These are phyloP conservation scores for Aphelenchoides fujianensis DNA, from an alignment of 1,140 invertebrate genomes.

Conservation along the genomic window DNA sequence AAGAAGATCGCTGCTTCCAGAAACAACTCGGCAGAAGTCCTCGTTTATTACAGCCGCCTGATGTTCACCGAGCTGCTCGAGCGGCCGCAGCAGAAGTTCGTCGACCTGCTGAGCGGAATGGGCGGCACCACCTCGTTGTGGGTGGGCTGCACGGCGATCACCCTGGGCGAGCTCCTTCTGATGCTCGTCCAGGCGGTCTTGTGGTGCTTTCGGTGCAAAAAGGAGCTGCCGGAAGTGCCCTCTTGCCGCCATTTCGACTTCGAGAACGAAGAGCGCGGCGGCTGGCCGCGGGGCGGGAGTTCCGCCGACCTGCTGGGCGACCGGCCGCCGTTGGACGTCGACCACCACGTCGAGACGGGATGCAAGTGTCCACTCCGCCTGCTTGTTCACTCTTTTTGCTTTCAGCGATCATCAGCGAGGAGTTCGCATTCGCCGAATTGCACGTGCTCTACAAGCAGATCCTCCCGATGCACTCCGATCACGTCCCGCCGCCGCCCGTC, in stretches of 20 bases:
- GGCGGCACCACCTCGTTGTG: slow-evolving; percentile 17
- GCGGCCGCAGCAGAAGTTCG: not conserved
- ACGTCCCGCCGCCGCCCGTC: slow-evolving; percentile 10
- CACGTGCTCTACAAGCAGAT: slow-evolving; percentile 21
- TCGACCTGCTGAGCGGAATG: slow-evolving; percentile 15
- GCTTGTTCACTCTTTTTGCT: not conserved
- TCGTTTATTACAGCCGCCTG: slow-evolving; percentile 24
- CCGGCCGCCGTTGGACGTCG: not conserved
- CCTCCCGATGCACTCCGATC: not conserved
- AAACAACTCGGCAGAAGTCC: slow-evolving; percentile 16
- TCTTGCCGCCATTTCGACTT: not conserved
- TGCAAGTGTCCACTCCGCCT: not conserved
- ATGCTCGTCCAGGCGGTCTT: slow-evolving; percentile 3
- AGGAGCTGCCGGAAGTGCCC: slow-evolving; percentile 17
- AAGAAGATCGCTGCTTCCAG: slow-evolving; percentile 18
- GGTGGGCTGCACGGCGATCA: slow-evolving; percentile 21
- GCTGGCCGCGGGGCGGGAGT: not conserved
- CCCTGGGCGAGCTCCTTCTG: slow-evolving; percentile 13
- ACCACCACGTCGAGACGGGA: not conserved
- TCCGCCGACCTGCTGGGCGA: not conserved
- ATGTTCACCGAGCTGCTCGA: not conserved
- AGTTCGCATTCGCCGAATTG: slow-evolving; percentile 36
- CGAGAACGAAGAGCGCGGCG: not conserved
- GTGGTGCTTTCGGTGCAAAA: not conserved
- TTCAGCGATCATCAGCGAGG: not conserved